Percentiles rank a stretch among this genome's conserved stretches.
Evolutionary conservation across 2,797 vertebrate genomes (phyloP).

Genomic region (Pipistrellus pygmaeus): DNA sequence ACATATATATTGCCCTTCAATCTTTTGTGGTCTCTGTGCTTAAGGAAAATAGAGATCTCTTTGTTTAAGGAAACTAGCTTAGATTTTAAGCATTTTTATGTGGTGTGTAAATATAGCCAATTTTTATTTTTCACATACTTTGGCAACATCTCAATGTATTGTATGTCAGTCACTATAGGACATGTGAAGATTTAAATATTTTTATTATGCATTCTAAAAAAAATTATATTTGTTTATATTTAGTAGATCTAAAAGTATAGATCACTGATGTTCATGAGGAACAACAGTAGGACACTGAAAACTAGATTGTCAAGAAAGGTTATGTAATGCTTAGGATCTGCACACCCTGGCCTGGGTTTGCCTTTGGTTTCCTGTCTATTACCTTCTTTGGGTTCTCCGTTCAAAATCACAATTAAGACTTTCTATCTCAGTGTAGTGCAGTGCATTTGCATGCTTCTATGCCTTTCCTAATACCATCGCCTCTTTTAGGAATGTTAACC

Average conservation of each 20-base stretch:
- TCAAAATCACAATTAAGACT: neutral
- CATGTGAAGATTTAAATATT: neutral
- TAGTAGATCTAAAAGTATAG: neutral
- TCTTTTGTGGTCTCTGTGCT: constrained; percentile 56
- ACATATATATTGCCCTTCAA: constrained; percentile 31
- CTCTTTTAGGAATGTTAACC: neutral
- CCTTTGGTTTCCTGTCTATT: neutral
- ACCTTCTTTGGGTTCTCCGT: neutral
- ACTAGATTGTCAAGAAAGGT: neutral
- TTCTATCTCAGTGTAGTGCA: neutral
- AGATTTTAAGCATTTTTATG: constrained; percentile 61
- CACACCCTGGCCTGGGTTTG: neutral
- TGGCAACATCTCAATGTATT: constrained; percentile 29
- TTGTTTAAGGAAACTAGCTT: constrained; percentile 70
- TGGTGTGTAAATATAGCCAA: neutral
- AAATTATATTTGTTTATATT: constrained; percentile 38
- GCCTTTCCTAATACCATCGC: neutral
- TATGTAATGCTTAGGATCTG: neutral
- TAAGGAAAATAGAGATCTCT: constrained; percentile 65
- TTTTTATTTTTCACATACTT: constrained; percentile 63
- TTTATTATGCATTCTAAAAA: neutral
- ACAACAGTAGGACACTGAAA: neutral
- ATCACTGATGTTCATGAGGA: neutral
- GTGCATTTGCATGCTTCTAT: neutral
- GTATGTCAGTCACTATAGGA: neutral